Evolutionary conservation across 2,888 invertebrate species (phyloP), one percentile per base, ranked within the genome.

Genomic region (Diadromus collaris): DNA sequence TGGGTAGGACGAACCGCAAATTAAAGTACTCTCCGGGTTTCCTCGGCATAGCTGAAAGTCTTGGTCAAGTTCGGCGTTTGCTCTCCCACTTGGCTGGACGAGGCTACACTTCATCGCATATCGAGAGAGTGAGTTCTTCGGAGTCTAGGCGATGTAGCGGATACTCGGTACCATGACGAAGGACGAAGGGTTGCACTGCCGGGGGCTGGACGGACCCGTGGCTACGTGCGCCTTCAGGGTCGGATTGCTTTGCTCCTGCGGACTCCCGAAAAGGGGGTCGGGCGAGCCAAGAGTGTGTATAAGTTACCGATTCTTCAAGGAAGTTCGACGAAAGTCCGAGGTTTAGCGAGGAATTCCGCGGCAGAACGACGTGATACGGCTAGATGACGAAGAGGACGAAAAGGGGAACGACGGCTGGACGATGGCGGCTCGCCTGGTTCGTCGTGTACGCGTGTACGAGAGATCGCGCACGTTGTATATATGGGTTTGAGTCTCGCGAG

Each of bases 251-350:
- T 32, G 16, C 41, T 46, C 44, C 27, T 32, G 32, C 32, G 54
- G 19, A n/a, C 44, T 54, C 29, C 13, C n/a, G 2, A 10, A 41
- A 41, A 19, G 4, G 63, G 24, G 16, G 41, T 6, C 9, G 19
- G n/a, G 16, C 61, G 41, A 65, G 32, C 5, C 21, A 27, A 61
- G 46, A 60, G 67, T 54, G 67, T 71, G 78, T 46, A 79, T 81
- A 83, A 88, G 86, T 86, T 87, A 81, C 81, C 84, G 82, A 85
- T 85, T 85, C 85, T 85, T 85, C 79, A 83, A 58, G 60, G 78
- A 87, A 87, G 85, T 88, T 87, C 56, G 69, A 70, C 63, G 84
- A 82, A 87, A 86, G 86, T 87, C 83, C 80, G 80, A 80, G 34
- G 68, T 63, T 63, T 51, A 71, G 68, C 70, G 38, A 10, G 34